A percentile compares a stretch with the other conserved stretches of the same genome.
Evolutionary conservation across 1,140 invertebrate genomes (phyloP).

Genomic region (Rhyzopertha dominica): DNA sequence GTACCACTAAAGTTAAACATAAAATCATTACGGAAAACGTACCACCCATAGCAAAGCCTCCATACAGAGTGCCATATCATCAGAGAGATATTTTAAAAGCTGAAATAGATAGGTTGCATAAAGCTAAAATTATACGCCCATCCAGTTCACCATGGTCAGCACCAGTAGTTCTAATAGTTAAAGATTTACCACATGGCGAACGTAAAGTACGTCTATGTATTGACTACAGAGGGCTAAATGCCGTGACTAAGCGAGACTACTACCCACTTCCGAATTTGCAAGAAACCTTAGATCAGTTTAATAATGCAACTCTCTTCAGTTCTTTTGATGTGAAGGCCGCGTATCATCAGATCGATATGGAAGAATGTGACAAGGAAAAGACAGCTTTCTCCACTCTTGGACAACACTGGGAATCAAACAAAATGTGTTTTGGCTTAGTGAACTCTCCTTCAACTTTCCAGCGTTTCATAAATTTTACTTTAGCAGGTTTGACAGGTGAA

Average conservation of each 20-base stretch:
- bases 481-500: slow-evolving; percentile 6
- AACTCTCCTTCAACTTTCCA: slow-evolving; percentile 10
- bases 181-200: slow-evolving; percentile 9
- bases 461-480: slow-evolving; percentile 10
- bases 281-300: too few species aligned
- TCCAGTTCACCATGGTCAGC: slow-evolving; percentile 9
- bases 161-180: slow-evolving; percentile 8
- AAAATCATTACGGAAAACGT: too few species aligned
- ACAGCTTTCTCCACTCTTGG: background rate
- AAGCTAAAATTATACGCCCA: slow-evolving; percentile 4
- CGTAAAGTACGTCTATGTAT: slow-evolving; percentile 10
- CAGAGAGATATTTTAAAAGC: too few species aligned
- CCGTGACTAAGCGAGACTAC: slow-evolving; percentile 7
- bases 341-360: slow-evolving; percentile 1
- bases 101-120: slow-evolving; percentile 3
- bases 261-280: slow-evolving; percentile 9
- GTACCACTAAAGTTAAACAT: too few species aligned
- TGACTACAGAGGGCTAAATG: slow-evolving; percentile 10
- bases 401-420: background rate
- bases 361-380: background rate
- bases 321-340: slow-evolving; percentile 10
- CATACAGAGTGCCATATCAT: too few species aligned
- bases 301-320: too few species aligned
- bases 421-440: background rate
- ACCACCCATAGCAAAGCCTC: too few species aligned